A percentile compares a stretch with the other conserved stretches of the same genome.
phyloP scores from a whole-genome alignment of 2,888 invertebrate species.

The Apocheima hispidaria region DNA sequence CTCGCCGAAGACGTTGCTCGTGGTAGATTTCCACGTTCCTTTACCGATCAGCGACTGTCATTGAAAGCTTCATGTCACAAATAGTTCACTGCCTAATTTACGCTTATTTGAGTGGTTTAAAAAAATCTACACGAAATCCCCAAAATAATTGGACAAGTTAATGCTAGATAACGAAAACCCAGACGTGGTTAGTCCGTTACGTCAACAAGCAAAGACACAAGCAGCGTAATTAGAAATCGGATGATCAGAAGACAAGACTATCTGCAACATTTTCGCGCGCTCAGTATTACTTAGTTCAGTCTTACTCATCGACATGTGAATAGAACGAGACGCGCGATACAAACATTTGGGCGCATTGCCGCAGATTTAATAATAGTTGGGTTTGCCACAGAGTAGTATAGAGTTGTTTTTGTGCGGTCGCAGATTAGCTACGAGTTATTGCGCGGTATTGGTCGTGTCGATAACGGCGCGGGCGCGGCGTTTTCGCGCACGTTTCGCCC shows the following conservation, averaged over 20 bases:
- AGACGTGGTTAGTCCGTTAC: constrained; percentile 3
- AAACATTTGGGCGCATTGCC: constrained; percentile 26
- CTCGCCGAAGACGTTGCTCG: constrained; percentile 12
- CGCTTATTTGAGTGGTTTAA: background rate
- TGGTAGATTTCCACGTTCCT: constrained; percentile 22
- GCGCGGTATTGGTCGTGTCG: constrained; percentile 41
- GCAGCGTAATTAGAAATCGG: constrained; percentile 18
- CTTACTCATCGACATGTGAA: constrained; percentile 13
- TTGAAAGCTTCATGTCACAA: constrained; percentile 5
- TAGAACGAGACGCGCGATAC: constrained; percentile 26
- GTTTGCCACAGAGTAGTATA: background rate
- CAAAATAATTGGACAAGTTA: background rate
- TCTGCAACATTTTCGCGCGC: constrained; percentile 21
- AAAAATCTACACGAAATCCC: constrained; percentile 2
- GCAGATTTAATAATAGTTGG: constrained; percentile 2
- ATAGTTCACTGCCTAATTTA: background rate
- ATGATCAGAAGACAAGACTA: constrained; percentile 8
- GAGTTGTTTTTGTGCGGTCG: background rate
- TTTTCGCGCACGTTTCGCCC: constrained; percentile 81
- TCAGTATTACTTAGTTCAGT: constrained; percentile 9
- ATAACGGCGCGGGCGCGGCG: constrained; percentile 80
- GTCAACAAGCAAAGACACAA: constrained; percentile 21
- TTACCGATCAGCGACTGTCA: constrained; percentile 20
- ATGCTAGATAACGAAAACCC: background rate
- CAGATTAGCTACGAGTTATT: constrained; percentile 14